A percentile compares a stretch with the other conserved stretches of the same genome.
Evolutionary conservation across 2,113 vertebrate genomes (phyloP).

Genomic region (Struthidea cinerea): DNA sequence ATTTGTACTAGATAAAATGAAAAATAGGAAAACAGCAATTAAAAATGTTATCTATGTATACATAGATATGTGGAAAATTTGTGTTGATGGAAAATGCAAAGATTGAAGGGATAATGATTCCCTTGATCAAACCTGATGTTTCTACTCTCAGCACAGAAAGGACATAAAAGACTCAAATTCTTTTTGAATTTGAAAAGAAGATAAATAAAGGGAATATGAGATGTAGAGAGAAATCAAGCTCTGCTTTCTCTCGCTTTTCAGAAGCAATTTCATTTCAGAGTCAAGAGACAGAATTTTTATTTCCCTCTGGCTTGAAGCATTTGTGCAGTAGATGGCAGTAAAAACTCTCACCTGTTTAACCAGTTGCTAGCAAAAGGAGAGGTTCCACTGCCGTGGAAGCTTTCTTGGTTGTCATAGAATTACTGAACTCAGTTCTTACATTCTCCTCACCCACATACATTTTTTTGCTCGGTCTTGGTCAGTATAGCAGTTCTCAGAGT

Average conservation of each 20-base stretch:
- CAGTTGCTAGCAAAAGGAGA: neutral
- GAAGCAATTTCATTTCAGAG: neutral
- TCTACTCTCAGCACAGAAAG: neutral
- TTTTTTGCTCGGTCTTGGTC: neutral
- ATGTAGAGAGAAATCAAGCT: neutral
- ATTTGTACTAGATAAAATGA: neutral
- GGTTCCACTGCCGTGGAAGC: neutral
- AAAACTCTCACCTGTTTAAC: neutral
- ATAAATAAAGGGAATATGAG: neutral
- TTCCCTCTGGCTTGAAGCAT: neutral
- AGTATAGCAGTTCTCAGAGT: neutral
- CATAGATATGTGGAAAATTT: neutral
- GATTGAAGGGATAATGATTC: neutral
- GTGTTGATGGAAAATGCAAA: neutral
- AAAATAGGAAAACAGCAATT: neutral
- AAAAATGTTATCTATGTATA: neutral
- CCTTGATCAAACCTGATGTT: neutral
- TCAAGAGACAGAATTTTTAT: neutral
- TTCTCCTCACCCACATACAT: neutral
- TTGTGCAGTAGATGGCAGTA: slow-evolving; percentile 65
- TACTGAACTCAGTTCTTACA: neutral
- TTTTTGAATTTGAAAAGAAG: neutral
- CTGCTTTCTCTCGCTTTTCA: neutral
- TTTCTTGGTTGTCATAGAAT: neutral
- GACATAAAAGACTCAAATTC: neutral